Evolutionary conservation across 2,888 invertebrate genomes (phyloP), one percentile per base, ranked within the genome.

Genomic region (Parnassius apollo): DNA sequence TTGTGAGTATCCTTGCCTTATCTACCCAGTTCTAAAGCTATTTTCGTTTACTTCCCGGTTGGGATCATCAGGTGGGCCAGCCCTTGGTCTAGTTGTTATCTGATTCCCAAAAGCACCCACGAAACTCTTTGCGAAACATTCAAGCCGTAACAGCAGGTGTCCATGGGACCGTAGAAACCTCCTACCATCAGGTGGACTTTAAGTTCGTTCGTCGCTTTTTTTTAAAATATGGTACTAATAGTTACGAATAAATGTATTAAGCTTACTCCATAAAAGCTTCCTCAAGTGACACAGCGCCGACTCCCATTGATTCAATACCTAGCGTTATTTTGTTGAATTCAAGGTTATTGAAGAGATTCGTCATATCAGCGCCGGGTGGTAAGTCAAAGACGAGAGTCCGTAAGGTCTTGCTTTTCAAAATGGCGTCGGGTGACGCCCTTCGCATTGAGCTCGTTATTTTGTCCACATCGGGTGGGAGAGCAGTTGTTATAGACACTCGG

Each of bases 261-360:
- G 18, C 46, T 52, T 54, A 60, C 59, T 60, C 56, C 25, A 96
- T 79, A 81, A 96, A 96, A 1, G 97, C 96, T 86, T 97, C 96
- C 84, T 97, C 97, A 78, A 98, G 92, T 0, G 97, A 96, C 1
- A 96, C 96, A 58, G 96, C 93, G 0, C 96, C 94, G 10, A 96
- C 93, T 7, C 96, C 95, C 66, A 96, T 94, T 52, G 94, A 94
- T 52, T 91, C 86, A 63, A 97, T 93, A 9, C 94, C 94, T 12
- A 95, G 83, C 4, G 82, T 71, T 0, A 80, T 73, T 69, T 91
- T 93, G 8, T 86, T 75, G 0, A 68, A 62, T 77, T 96, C 95
- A 49, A 96, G 79, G 42, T 83, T 78, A 51, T 87, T 81, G 68
- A 96, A 90, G 65, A 95, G 79, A 45, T 84, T 74, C 1, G 93